These are phyloP conservation scores for Australoheros facetus DNA, from an alignment of 2,797 vertebrate species.

Conservation along the genomic window DNA sequence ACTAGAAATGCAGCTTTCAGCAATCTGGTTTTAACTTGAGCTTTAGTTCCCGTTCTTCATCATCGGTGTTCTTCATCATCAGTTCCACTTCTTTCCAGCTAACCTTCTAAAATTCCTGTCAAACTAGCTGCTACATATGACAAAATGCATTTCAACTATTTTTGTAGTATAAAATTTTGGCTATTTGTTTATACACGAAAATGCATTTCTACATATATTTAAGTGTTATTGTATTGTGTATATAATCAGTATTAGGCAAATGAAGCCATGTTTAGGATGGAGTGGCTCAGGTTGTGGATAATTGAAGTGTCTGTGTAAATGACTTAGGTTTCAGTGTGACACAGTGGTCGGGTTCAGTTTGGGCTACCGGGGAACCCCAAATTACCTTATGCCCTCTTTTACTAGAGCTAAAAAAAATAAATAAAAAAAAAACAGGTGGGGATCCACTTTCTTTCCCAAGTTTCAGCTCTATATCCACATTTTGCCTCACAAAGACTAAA, in stretches of 20 bases:
- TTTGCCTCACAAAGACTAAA: conserved; percentile 24
- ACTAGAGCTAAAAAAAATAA: conserved; percentile 13
- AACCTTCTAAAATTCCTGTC: conserved; percentile 17
- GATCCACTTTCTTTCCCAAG: conserved; percentile 11
- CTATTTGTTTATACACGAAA: conserved; percentile 73
- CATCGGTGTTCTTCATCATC: background rate
- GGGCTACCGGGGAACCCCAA: conserved; percentile 27
- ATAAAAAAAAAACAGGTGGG: conserved; percentile 26
- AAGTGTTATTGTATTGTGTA: conserved; percentile 86
- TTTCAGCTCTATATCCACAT: background rate
- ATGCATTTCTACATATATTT: conserved; percentile 78
- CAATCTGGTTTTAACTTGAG: conserved; percentile 4
- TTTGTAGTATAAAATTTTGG: conserved; percentile 60
- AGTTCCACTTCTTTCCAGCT: conserved; percentile 9
- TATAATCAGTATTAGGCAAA: conserved; percentile 86
- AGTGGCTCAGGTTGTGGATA: conserved; percentile 47
- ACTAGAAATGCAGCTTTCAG: conserved; percentile 13
- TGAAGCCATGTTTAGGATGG: conserved; percentile 63
- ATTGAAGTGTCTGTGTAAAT: conserved; percentile 53
- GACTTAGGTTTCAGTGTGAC: conserved; percentile 35
- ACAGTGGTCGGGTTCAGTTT: conserved; percentile 21
- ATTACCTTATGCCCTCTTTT: conserved; percentile 4
- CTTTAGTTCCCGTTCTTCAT: conserved; percentile 9
- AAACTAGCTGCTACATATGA: conserved; percentile 59
- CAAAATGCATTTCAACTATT: conserved; percentile 69